Base-by-base conservation (phyloP, 2,113 vertebrate genomes). In the Egretta garzetta region DNA sequence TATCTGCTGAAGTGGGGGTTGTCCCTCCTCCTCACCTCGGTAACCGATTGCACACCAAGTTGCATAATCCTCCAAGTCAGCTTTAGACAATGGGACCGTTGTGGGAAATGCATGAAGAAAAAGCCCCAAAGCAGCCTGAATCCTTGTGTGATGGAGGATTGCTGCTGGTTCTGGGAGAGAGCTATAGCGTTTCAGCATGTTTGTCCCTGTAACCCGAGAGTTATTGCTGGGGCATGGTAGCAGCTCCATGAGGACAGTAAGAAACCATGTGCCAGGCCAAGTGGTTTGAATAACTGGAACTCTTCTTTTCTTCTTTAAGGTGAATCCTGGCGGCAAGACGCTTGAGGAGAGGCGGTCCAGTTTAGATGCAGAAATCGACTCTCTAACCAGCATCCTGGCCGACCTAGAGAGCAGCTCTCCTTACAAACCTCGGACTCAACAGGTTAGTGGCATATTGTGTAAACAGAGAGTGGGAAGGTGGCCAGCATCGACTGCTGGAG, bases 381-480 rank as follows among this genome's bases (percentile, higher is more conserved):
- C 99, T 10, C 95, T 99, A 97, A 99, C 99, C 86, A 99, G 99
- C 90, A 99, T 99, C 96, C 96, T 99, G 95, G 99, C 98, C 0
- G 99, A 99, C 96, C 98, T 99, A n/a, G 99, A 99, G 98, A 99
- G 98, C 98, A 99, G 99, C 97, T 99, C 99, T 8, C 99, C 99
- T 0, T 99, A 99, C 95, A 99, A 99, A 96, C 99, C 99, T 7
- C 98, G 99, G 13, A 95, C 95, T 24, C 97, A 98, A 49, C 99
- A 99, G 98, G 99, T 99, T 90, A 74, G 97, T 94, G 76, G 80
- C 59, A 41, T 17, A 4, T 58, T 75, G 64, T 1, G 0, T 87
- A 75, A 96, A 88, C 73, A 66, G 60, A 16, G 53, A 67, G 75
- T 15, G 76, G 91, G 92, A 92, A 66, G 18, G 59, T 26, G 71